Evolutionary conservation across 2,888 invertebrate species (phyloP).

Genomic region (Griposia aprilina): DNA sequence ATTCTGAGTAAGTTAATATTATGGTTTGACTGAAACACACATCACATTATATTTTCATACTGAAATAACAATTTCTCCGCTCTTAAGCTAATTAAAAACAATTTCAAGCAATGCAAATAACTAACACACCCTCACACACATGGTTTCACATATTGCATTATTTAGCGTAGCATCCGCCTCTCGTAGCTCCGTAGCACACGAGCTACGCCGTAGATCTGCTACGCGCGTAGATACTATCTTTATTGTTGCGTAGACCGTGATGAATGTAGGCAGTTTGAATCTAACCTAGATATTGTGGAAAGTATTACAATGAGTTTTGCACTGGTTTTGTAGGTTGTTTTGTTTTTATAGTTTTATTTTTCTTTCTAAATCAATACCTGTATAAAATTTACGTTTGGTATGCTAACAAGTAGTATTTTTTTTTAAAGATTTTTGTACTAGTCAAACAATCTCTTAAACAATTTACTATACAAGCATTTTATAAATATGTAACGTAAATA

Average conservation of each 20-base stretch:
- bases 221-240: constrained; percentile 61
- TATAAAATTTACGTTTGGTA: neutral
- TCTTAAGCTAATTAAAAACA: constrained; percentile 54
- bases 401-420: too few relatives aligned
- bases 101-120: constrained; percentile 43
- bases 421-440: neutral
- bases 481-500: neutral
- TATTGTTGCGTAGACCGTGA: constrained; percentile 57
- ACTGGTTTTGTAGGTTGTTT: neutral
- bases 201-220: constrained; percentile 72
- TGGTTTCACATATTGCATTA: constrained; percentile 55
- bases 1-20: neutral
- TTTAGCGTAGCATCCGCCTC: constrained; percentile 71
- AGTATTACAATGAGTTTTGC: neutral
- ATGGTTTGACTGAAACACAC: neutral
- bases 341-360: too few relatives aligned
- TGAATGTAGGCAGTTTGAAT: constrained; percentile 17
- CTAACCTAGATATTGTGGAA: constrained; percentile 3
- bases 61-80: constrained; percentile 9
- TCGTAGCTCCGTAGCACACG: constrained; percentile 75
- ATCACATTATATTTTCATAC: neutral
- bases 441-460: neutral
- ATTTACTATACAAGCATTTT: neutral
- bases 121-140: constrained; percentile 19
- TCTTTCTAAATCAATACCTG: neutral